Conservation (phyloP, 2,797 vertebrate genomes). For the Enteromius afrohamiltoni region DNA sequence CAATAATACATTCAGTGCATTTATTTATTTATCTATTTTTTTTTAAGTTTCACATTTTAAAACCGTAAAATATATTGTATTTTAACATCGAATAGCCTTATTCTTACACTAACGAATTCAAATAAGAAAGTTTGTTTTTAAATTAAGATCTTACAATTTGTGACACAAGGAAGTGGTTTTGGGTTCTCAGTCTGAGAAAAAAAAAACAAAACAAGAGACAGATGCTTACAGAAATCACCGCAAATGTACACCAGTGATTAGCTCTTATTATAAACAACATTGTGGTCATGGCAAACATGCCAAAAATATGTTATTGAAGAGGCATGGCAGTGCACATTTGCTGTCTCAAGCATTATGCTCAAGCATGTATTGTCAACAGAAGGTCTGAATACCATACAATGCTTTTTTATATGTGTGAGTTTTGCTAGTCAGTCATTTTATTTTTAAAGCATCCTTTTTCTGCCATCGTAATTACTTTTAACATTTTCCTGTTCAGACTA, state of each 20-base stretch:
- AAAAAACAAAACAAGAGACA: neutral
- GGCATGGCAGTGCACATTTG: neutral
- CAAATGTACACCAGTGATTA: neutral
- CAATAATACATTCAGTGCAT: neutral
- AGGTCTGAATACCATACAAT: neutral
- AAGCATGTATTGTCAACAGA: neutral
- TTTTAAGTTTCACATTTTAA: neutral
- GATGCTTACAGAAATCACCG: neutral
- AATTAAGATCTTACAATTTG: neutral
- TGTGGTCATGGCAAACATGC: neutral
- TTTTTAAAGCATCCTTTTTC: constrained; percentile 1
- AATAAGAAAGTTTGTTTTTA: neutral
- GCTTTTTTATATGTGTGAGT: neutral
- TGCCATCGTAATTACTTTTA: neutral
- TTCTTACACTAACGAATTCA: neutral
- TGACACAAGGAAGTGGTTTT: constrained; percentile 26
- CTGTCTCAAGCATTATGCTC: neutral
- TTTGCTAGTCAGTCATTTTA: neutral
- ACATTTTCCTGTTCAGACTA: neutral
- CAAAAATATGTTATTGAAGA: too few species aligned
- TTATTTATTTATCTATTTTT: too few species aligned
- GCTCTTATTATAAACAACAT: constrained; percentile 2
- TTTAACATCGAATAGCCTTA: neutral
- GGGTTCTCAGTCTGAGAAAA: neutral
- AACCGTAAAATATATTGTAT: neutral